Conservation (phyloP, 2,888 invertebrate genomes). For the Apotomis capreana region DNA sequence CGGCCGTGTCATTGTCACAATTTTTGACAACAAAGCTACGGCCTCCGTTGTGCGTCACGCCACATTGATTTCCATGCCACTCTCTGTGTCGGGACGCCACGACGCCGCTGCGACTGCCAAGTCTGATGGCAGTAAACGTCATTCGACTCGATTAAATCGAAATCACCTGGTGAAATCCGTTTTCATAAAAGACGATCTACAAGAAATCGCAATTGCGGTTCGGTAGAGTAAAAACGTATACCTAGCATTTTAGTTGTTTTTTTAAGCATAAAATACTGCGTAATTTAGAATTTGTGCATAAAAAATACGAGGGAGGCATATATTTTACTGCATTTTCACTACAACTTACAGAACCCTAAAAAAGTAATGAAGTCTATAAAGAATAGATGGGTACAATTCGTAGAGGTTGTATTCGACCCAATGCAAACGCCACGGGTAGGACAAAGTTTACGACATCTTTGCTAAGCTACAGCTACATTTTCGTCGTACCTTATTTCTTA, state of each 20-base stretch:
- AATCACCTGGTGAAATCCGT: neutral
- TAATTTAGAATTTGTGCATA: too few relatives aligned
- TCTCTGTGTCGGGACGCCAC: neutral
- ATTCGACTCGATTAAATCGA: constrained; percentile 19
- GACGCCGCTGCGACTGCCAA: constrained; percentile 36
- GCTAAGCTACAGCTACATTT: constrained; percentile 45
- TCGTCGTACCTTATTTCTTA: neutral
- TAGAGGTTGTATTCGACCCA: constrained; percentile 47
- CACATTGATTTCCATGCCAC: constrained; percentile 39
- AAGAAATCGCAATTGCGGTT: too few relatives aligned
- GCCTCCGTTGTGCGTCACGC: constrained; percentile 30
- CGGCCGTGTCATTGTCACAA: constrained; percentile 28
- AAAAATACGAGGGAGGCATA: neutral
- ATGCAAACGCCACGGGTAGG: constrained; percentile 52
- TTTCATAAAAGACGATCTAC: too few relatives aligned
- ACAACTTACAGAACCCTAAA: neutral
- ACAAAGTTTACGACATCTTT: constrained; percentile 57
- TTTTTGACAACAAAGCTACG: constrained; percentile 35
- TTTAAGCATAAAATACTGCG: too few relatives aligned
- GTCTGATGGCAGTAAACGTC: constrained; percentile 20
- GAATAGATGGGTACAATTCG: constrained; percentile 1
- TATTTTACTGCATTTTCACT: neutral
- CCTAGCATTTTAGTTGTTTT: too few relatives aligned
- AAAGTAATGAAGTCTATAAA: neutral
- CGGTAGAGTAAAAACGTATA: too few relatives aligned